Conservation (phyloP, 2,888 invertebrate genomes). For the Epiblema foenella region DNA sequence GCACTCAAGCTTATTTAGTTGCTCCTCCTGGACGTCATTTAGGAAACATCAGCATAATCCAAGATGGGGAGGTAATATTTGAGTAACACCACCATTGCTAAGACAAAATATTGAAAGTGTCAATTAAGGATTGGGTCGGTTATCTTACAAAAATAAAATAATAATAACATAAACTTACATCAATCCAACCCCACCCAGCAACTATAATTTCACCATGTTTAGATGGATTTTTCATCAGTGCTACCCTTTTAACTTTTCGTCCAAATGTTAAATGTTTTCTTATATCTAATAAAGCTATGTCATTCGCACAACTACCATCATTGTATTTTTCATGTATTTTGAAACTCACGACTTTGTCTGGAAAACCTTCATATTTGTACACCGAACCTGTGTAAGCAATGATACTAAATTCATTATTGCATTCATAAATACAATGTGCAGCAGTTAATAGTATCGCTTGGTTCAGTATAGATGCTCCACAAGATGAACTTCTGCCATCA, state of each 20-base stretch:
- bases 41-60: no score
- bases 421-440: conserved; percentile 53
- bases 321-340: conserved; percentile 44
- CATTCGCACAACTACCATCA: fast-evolving
- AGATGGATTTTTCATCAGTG: conserved; percentile 49
- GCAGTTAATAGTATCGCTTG: conserved; percentile 55
- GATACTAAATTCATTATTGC: conserved; percentile 47
- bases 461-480: conserved; percentile 59
- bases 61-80: no score
- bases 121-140: no score
- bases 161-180: conserved; percentile 49
- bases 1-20: no score
- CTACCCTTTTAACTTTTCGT: conserved; percentile 46
- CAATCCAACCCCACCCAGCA: conserved; percentile 54
- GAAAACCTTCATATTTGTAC: conserved; percentile 23
- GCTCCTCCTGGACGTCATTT: no score
- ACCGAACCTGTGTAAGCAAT: conserved; percentile 45
- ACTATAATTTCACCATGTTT: conserved; percentile 39
- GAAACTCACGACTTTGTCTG: conserved; percentile 6
- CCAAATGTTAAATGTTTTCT: conserved; percentile 40
- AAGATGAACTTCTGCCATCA: conserved; percentile 45
- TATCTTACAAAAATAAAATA: not conserved
- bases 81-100: no score
- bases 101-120: no score
- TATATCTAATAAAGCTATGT: conserved; percentile 50